phyloP scores from a whole-genome alignment of 2,113 vertebrate species.

The Cyprinodon variegatus region DNA sequence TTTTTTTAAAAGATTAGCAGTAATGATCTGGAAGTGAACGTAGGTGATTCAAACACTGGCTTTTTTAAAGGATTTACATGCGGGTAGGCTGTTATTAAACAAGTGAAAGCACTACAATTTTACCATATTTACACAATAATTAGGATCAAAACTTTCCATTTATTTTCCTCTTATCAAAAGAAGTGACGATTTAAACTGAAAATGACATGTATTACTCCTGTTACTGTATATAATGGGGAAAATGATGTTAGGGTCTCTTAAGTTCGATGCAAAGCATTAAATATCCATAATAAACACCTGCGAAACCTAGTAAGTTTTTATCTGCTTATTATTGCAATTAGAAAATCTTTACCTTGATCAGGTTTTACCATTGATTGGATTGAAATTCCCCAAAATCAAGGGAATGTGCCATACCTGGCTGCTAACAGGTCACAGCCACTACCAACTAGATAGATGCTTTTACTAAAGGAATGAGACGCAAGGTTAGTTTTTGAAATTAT shows the following conservation, averaged over 20 bases:
- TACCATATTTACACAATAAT: not conserved
- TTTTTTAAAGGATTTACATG: not conserved
- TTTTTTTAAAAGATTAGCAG: slow-evolving; percentile 36
- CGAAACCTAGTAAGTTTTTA: not conserved
- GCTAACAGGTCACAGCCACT: not conserved
- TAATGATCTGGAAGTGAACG: not conserved
- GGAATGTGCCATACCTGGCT: not conserved
- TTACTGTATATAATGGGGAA: not conserved
- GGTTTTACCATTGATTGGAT: not conserved
- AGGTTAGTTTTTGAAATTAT: not conserved
- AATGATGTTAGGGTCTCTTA: not conserved
- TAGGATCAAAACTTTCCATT: not conserved
- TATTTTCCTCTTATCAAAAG: not conserved
- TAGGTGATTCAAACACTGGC: not conserved
- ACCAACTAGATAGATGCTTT: not conserved
- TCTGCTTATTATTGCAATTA: not conserved
- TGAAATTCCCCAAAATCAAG: not conserved
- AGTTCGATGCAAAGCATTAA: not conserved
- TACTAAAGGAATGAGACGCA: not conserved
- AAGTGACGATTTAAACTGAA: not conserved
- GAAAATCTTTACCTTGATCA: not conserved
- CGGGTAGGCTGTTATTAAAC: not conserved
- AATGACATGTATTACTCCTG: not conserved
- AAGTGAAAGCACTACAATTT: not conserved
- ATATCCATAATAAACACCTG: not conserved